These are phyloP conservation scores for Chaunax sp. DNA, from an alignment of 2,797 vertebrate species.

Conservation along the genomic window DNA sequence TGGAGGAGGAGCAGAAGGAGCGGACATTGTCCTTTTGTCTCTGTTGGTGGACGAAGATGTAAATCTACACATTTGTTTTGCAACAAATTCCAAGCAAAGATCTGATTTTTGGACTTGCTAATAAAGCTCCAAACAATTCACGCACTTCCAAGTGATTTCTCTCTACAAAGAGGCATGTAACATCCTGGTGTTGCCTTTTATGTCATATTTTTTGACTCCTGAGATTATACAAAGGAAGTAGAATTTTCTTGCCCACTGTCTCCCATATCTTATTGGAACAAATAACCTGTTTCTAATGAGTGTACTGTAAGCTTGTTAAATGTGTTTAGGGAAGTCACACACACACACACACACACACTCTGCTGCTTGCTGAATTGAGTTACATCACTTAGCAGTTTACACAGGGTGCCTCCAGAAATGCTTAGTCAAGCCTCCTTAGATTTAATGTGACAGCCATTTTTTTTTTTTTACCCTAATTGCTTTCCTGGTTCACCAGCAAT, in stretches of 20 bases:
- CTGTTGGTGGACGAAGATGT: slow-evolving; percentile 20
- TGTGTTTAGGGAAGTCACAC: slow-evolving; percentile 38
- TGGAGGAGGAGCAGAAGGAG: background rate
- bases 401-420: slow-evolving; percentile 29
- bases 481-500: background rate
- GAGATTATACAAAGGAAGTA: slow-evolving; percentile 27
- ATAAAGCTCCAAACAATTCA: slow-evolving; percentile 11
- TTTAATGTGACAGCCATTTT: slow-evolving; percentile 5
- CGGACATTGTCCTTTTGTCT: slow-evolving; percentile 41
- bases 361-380: slow-evolving; percentile 32
- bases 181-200: too few species aligned
- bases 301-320: slow-evolving; percentile 50
- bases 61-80: slow-evolving; percentile 1
- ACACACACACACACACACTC: slow-evolving; percentile 10
- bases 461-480: background rate
- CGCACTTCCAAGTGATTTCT: background rate
- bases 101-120: background rate
- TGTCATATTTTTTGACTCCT: slow-evolving; percentile 18
- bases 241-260: slow-evolving; percentile 36
- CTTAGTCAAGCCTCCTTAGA: slow-evolving; percentile 1
- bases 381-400: slow-evolving; percentile 32
- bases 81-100: slow-evolving; percentile 11
- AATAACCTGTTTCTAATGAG: slow-evolving; percentile 56
- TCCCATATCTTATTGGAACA: slow-evolving; percentile 56
- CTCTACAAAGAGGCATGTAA: too few species aligned